These are phyloP conservation scores for Pachypanchax playfairii DNA, from an alignment of 2,113 vertebrate genomes.

Conservation along the genomic window DNA sequence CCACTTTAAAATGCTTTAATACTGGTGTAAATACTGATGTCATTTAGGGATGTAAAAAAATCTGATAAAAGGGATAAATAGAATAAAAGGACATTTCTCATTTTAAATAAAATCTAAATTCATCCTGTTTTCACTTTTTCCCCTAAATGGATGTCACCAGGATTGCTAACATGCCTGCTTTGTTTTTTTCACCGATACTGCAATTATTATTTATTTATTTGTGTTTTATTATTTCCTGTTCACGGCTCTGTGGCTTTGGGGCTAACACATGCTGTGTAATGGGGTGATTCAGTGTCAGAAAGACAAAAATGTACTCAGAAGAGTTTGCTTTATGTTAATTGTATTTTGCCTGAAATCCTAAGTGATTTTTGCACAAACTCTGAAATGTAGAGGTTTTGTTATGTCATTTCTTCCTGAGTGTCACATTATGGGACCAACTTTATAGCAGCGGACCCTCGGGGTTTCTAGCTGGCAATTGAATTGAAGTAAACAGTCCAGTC, in stretches of 20 bases:
- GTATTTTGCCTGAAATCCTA: slow-evolving; percentile 18
- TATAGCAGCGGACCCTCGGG: slow-evolving; percentile 14
- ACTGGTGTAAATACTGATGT: too few species aligned
- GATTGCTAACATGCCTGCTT: too few species aligned
- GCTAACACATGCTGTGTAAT: not conserved
- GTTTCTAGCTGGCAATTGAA: slow-evolving; percentile 24
- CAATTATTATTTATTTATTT: not conserved
- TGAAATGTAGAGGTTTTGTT: slow-evolving; percentile 40
- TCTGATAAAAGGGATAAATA: too few species aligned
- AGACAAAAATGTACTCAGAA: not conserved
- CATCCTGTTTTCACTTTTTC: too few species aligned
- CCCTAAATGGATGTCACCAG: slow-evolving; percentile 1
- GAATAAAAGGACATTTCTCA: too few species aligned
- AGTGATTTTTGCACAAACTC: slow-evolving; percentile 30
- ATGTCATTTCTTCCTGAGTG: slow-evolving; percentile 24
- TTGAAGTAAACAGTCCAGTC: slow-evolving; percentile 25
- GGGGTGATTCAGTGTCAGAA: not conserved
- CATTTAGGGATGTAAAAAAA: too few species aligned
- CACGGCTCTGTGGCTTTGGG: not conserved
- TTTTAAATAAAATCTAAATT: too few species aligned
- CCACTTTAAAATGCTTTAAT: too few species aligned
- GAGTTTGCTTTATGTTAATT: not conserved
- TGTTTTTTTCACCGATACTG: not conserved
- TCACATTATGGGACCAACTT: slow-evolving; percentile 37
- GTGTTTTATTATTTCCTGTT: not conserved